phyloP scores from a whole-genome alignment of 2,888 invertebrate genomes.

The Drosophila helvetica region DNA sequence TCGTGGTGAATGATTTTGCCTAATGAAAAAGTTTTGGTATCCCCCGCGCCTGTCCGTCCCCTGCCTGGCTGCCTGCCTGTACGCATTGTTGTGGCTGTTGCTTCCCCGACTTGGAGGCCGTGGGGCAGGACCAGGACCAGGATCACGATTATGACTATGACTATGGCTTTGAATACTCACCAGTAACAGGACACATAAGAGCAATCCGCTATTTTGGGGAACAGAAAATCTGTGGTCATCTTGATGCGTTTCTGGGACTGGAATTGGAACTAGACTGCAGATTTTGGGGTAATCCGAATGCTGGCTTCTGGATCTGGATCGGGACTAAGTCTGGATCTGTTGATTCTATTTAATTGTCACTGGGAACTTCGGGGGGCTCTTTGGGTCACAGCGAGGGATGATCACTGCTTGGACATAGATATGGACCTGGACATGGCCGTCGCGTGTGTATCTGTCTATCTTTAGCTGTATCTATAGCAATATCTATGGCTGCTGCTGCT shows the following conservation, averaged over 20 bases:
- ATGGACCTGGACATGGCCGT: slow-evolving; percentile 18
- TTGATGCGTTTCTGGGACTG: slow-evolving; percentile 49
- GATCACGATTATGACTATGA: slow-evolving; percentile 45
- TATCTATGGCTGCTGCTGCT: slow-evolving; percentile 14
- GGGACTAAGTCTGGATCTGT: neutral
- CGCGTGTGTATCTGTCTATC: slow-evolving; percentile 25
- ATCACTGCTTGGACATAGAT: slow-evolving; percentile 38
- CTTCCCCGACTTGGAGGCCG: neutral
- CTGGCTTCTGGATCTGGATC: neutral
- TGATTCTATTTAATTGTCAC: slow-evolving; percentile 9
- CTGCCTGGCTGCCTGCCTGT: neutral
- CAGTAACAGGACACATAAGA: slow-evolving; percentile 94
- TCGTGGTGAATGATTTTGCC: slow-evolving; percentile 46
- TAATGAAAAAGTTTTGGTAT: slow-evolving; percentile 48
- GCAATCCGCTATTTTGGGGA: slow-evolving; percentile 91
- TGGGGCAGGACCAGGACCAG: neutral
- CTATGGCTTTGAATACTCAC: slow-evolving; percentile 85
- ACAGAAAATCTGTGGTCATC: slow-evolving; percentile 85
- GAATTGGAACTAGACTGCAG: neutral
- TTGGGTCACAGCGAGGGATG: slow-evolving; percentile 39
- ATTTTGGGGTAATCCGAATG: neutral
- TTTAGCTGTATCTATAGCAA: slow-evolving; percentile 22
- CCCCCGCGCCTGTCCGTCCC: neutral
- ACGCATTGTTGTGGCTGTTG: slow-evolving; percentile 22
- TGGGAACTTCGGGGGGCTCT: slow-evolving; percentile 7